phyloP scores from a whole-genome alignment of 2,888 invertebrate species.

The Ptychoptera contaminata region DNA sequence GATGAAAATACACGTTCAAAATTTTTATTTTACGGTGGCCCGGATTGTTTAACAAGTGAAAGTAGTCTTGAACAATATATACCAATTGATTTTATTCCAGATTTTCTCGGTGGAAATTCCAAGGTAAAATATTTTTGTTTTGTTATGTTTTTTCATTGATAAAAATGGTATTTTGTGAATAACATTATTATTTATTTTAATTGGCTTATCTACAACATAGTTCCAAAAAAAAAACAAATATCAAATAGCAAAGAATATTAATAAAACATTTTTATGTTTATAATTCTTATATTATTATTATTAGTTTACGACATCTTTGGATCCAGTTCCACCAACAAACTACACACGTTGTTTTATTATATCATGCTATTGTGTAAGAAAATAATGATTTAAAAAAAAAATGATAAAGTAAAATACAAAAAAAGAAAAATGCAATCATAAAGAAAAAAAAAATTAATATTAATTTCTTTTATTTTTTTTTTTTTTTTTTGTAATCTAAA shows the following conservation, averaged over 20 bases:
- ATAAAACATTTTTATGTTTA: no score
- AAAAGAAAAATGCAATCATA: no score
- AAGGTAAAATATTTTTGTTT: slow-evolving; percentile 44
- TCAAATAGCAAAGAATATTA: no score
- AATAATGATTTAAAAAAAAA: slow-evolving; percentile 11
- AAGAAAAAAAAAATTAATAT: background rate
- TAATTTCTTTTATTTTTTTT: background rate
- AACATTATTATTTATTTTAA: background rate
- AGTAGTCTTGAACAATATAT: slow-evolving; percentile 78
- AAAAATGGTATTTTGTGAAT: background rate
- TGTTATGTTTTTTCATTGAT: slow-evolving; percentile 1
- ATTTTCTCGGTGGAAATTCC: slow-evolving; percentile 82
- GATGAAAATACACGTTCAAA: slow-evolving; percentile 87
- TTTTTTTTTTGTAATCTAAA: no score
- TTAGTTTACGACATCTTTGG: slow-evolving; percentile 23
- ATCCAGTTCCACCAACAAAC: slow-evolving; percentile 27
- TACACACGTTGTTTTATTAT: slow-evolving; percentile 30
- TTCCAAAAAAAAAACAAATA: no score
- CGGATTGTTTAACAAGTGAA: slow-evolving; percentile 61
- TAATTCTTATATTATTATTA: no score
- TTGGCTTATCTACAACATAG: no score
- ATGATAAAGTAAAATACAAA: background rate
- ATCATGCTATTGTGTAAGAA: slow-evolving; percentile 31
- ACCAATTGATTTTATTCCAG: slow-evolving; percentile 69
- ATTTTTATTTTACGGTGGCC: slow-evolving; percentile 82